Percentiles rank a stretch among this genome's conserved stretches.
phyloP scores from a whole-genome alignment of 2,113 vertebrate species.

The Calcarius ornatus region DNA sequence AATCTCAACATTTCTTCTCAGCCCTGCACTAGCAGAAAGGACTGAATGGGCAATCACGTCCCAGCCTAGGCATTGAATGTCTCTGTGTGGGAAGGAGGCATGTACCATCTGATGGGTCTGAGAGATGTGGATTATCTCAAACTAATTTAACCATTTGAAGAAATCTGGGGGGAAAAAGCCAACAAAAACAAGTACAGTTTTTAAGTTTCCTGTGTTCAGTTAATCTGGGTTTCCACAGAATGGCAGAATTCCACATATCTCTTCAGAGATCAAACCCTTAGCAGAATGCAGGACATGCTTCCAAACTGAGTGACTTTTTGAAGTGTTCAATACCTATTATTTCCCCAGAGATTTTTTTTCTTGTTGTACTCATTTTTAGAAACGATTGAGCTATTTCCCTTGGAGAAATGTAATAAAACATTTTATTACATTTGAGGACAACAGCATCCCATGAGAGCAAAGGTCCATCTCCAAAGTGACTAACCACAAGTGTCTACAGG shows the following conservation, averaged over 20 bases:
- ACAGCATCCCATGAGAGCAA: fast-evolving
- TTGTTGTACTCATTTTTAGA: background rate
- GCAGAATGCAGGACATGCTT: background rate
- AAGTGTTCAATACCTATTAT: background rate
- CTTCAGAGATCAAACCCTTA: background rate
- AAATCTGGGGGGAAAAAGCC: background rate
- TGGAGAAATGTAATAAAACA: background rate
- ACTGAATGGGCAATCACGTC: background rate
- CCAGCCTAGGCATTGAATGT: background rate
- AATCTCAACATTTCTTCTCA: background rate
- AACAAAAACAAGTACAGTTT: background rate
- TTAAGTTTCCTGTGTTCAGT: background rate
- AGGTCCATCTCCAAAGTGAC: background rate
- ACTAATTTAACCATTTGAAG: background rate
- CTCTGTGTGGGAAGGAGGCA: background rate
- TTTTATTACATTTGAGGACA: background rate
- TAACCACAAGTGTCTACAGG: background rate
- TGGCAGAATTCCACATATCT: background rate
- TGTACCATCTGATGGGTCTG: fast-evolving
- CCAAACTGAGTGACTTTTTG: background rate
- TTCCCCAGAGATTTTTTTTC: background rate
- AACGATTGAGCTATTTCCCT: background rate
- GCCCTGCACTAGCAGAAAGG: background rate
- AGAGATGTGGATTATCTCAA: background rate
- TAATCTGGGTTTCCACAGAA: background rate